Evolutionary conservation across 1,140 invertebrate genomes (phyloP), one percentile per base, ranked within the genome.

Genomic region (Colletes gigas): DNA sequence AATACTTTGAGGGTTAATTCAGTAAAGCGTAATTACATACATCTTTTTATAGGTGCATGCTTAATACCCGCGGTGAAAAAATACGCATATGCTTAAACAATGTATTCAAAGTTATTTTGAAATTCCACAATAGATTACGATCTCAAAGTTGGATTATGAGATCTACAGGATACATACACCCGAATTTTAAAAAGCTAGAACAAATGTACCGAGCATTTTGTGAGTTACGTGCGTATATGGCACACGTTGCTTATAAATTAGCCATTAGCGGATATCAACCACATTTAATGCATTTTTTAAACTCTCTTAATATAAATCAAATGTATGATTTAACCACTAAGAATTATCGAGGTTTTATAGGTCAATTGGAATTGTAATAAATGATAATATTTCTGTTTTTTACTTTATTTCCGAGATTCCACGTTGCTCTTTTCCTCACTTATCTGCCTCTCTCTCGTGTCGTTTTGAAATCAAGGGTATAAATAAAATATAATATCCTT

Each of bases 21-120:
- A 21, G 4, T 75, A 15, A 47, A 44, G 21, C 4, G 4, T 47
- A 15, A 44, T 12, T 3, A 44, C 21, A 54, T 44, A 44, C 41
- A 14, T 54, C 67, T 55, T 72, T 84, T 87, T 96, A 94, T 82
- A 94, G 96, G 73, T 96, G 96, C 80, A 94, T 97, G 71, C 86
- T 97, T 6, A 96, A 96, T 78, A 94, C 95, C 55, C 94, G 94
- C 52, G 96, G 95, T 39, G 94, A 94, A 30, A 95, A 95, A 30
- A 94, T 97, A 21, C 94, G 94, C 82, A 95, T 95, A 57, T 92
- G 95, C 1, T 91, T 97, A 9, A 94, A 95, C 19, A 95, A 95
- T 87, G 95, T 96, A 4, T 96, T 97, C 76, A 95, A 94, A 57
- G 94, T 96, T 2, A 95, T 96, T 39, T 86, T 97, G 50, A 96